A percentile compares a stretch with the other conserved stretches of the same genome.
phyloP scores from a whole-genome alignment of 2,888 invertebrate species.

The Nomada fabriciana region DNA sequence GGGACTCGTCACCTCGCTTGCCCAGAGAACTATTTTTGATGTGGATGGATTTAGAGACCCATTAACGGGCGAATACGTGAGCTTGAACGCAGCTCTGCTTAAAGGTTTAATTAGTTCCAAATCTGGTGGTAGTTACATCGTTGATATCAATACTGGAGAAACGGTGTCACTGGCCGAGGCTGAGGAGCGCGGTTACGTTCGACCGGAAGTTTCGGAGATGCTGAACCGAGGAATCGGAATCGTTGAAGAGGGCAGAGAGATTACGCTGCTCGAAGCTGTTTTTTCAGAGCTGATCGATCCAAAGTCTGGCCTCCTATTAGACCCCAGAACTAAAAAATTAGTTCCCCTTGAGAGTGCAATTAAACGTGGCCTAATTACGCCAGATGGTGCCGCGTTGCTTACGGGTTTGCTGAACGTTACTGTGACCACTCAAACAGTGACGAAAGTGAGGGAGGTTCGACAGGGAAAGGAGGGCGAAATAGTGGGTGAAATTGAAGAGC shows the following conservation, averaged over 20 bases:
- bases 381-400: constrained; percentile 94
- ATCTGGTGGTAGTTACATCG: constrained; percentile 86
- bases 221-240: constrained; percentile 93
- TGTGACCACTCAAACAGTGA: constrained; percentile 94
- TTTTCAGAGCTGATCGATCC: constrained; percentile 95
- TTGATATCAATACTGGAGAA: constrained; percentile 90
- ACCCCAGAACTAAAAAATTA: constrained; percentile 89
- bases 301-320: constrained; percentile 93
- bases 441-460: constrained; percentile 88
- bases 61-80: constrained; percentile 92
- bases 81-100: constrained; percentile 92
- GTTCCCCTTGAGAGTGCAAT: constrained; percentile 95
- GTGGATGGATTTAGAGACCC: constrained; percentile 96
- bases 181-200: constrained; percentile 90
- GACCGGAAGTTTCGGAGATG: constrained; percentile 95
- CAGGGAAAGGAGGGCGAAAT: not conserved
- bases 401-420: constrained; percentile 95
- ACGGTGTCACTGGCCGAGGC: constrained; percentile 92
- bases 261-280: constrained; percentile 95
- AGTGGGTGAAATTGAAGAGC: constrained; percentile 87
- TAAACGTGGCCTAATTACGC: constrained; percentile 92
- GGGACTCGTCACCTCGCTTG: constrained; percentile 94
- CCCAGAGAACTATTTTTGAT: constrained; percentile 95
- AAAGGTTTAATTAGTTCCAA: constrained; percentile 92
- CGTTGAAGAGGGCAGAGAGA: constrained; percentile 90